Base-by-base conservation (phyloP, 1,140 invertebrate genomes). In the Gonioctena quinquepunctata region DNA sequence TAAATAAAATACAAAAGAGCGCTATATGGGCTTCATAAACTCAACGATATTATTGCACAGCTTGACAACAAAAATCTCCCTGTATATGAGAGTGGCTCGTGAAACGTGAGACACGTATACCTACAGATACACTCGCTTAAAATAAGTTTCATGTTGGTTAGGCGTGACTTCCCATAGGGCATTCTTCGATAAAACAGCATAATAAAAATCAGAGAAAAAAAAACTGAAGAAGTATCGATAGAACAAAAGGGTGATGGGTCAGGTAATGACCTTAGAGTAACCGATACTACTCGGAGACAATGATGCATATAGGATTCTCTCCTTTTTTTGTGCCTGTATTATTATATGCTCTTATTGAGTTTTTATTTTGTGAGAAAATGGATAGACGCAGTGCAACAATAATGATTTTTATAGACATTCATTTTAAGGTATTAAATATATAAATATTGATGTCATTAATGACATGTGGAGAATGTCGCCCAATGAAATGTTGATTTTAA, bases 111-210 rank as follows among this genome's bases (percentile, higher is more conserved):
- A 64, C 63, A 70, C 54, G 69, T 70, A 66, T 70, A n/a, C n/a
- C n/a, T n/a, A 56, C 33, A 66, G 69, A 70, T 70, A 70, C 66
- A 49, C 62, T 60, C 52, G 42, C 64, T 59, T 66, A 70, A 70
- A 70, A 70, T 70, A 70, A 70, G 69, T 66, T 70, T 70, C 64
- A 70, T 70, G 69, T 70, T 57, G 52, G 60, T 56, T 19, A 70
- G 61, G 61, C 68, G 68, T 70, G 68, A 70, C 68, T 57, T 57
- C 61, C 42, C 62, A 62, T 62, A 66, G 62, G 68, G 27, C 6
- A 57, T 65, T 59, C 54, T 27, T 52, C 61, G 68, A 70, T 70
- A 70, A 70, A 63, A 63, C 57, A 11, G 57, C 57, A 60, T 27
- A 18, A 60, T 26, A 27, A 60, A 28, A n/a, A 60, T 26, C 21